Evolutionary conservation across 2,888 invertebrate genomes (phyloP).

Genomic region (Chaetoderma sp.): DNA sequence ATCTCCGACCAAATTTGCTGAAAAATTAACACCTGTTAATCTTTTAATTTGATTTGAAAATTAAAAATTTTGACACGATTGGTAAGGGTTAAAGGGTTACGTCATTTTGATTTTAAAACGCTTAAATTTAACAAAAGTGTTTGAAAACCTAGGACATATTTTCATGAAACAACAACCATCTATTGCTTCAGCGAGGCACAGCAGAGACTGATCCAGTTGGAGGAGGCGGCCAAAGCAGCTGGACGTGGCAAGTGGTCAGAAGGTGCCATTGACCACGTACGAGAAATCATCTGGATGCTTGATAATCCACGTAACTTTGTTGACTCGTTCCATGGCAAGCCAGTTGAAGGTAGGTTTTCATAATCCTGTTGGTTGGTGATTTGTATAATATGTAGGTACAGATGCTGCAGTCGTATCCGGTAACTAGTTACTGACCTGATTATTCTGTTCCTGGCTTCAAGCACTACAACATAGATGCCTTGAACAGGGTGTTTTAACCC

Average conservation of each 20-base stretch:
- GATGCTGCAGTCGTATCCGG: not conserved
- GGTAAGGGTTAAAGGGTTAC: not conserved
- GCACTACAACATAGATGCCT: too few species aligned
- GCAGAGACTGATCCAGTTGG: constrained; percentile 80
- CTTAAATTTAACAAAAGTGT: not conserved
- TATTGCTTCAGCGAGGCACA: constrained; percentile 71
- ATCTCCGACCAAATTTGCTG: too few species aligned
- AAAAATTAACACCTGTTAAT: too few species aligned
- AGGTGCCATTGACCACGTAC: constrained; percentile 75
- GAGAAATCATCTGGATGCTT: constrained; percentile 89
- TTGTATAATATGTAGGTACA: not conserved
- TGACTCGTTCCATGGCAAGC: constrained; percentile 87
- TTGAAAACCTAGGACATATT: not conserved
- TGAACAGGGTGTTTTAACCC: too few species aligned
- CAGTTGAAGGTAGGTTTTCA: constrained; percentile 74
- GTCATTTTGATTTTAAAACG: not conserved
- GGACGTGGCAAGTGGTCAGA: constrained; percentile 80
- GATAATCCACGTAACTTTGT: constrained; percentile 88
- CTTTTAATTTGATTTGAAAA: too few species aligned
- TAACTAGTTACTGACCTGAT: too few species aligned
- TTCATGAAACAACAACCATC: not conserved
- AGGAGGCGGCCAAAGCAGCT: constrained; percentile 89
- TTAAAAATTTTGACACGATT: too few species aligned
- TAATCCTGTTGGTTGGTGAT: not conserved
- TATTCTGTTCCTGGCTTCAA: too few species aligned